phyloP scores from a whole-genome alignment of 2,113 vertebrate species.

The Halcyon malimbica region DNA sequence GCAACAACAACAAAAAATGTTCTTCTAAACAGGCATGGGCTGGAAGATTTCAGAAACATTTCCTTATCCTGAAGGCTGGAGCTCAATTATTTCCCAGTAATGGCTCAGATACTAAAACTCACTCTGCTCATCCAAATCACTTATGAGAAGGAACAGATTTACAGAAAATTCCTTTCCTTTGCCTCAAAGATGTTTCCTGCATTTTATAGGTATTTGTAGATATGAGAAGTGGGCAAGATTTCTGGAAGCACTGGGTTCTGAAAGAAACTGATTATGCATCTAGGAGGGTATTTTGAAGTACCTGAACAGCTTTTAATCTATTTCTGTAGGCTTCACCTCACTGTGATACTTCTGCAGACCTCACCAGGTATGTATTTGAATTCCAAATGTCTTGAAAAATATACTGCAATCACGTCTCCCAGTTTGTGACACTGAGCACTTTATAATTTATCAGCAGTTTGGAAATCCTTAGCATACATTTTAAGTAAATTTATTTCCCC shows the following conservation, averaged over 20 bases:
- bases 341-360: background rate
- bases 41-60: background rate
- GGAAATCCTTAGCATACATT: background rate
- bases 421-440: background rate
- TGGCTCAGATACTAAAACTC: background rate
- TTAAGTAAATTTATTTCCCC: background rate
- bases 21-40: background rate
- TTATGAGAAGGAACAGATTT: background rate
- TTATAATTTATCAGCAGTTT: background rate
- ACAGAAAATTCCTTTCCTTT: background rate
- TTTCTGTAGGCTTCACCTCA: background rate
- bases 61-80: background rate
- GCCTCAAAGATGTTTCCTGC: background rate
- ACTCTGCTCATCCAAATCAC: background rate
- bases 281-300: background rate
- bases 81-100: background rate
- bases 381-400: background rate
- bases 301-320: background rate
- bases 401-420: background rate
- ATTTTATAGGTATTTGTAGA: background rate
- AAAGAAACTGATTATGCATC: background rate
- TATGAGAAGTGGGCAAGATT: background rate
- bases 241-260: background rate
- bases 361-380: background rate
- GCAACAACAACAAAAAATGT: background rate